Evolutionary conservation across 2,797 vertebrate genomes (phyloP), one percentile per base, ranked within the genome.

Genomic region (Xenopus petersii): DNA sequence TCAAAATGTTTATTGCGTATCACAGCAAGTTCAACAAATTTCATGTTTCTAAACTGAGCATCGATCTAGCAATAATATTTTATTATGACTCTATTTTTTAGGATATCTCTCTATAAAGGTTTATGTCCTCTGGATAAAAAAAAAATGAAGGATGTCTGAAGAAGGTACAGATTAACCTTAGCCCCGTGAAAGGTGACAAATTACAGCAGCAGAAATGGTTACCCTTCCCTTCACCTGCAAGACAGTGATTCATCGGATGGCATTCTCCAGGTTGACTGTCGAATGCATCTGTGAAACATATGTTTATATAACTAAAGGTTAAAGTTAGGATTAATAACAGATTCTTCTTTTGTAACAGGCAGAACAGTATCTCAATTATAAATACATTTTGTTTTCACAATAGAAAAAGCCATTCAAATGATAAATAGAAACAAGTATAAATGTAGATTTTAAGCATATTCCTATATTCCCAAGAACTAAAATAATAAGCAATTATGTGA

Each of bases 61-160:
- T 72, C 60, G 75, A 72, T 77, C 72, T 77, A 70, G 64, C 58
- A 72, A 72, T 72, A 58, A 60, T 72, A 15, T 70, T 77, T 73
- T 73, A 77, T 72, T 73, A 71, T 12, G 61, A 70, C 62, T 55
- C 49, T 77, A 77, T 68, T 68, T 67, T 64, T 33, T 2, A 21
- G 33, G 61, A 48, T 62, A 30, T 67, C 65, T 77, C 26, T 77
- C 70, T 67, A 26, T 61, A 63, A 77, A 73, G 42, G n/a, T 47
- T n/a, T 64, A 61, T 64, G 70, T 70, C 70, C 70, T 73, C 49
- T 73, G 65, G 64, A 77, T 67, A 58, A 17, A 30, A 30, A 30
- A 67, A 64, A 46, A 68, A 58, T 73, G 65, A 77, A 55, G 16
- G 70, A 72, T 73, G 30, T 67, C 59, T 56, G 17, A 68, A 56